Percentiles rank a stretch among this genome's conserved stretches.
These are phyloP conservation scores for Phymatocera aterrima DNA, from an alignment of 2,888 invertebrate genomes.

Conservation along the genomic window DNA sequence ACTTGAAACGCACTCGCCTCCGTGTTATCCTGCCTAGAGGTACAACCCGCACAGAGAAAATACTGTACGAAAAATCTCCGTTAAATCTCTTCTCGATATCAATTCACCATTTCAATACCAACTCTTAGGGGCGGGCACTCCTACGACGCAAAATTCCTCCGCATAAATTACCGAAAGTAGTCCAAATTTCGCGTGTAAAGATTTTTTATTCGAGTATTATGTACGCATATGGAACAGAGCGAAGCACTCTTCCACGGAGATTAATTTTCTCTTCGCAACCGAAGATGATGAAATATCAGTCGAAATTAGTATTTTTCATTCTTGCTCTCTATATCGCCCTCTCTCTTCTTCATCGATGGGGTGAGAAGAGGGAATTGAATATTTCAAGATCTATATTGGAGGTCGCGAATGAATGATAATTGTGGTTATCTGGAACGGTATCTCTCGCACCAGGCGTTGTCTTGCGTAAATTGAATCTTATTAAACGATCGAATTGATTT, in stretches of 20 bases:
- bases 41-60: not conserved
- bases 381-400: slow-evolving; percentile 7
- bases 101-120: too few relatives aligned
- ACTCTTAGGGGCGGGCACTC: too few relatives aligned
- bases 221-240: not conserved
- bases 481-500: slow-evolving; percentile 40
- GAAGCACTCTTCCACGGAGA: not conserved
- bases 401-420: slow-evolving; percentile 27
- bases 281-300: not conserved
- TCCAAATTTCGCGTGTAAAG: too few relatives aligned
- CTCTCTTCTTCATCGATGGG: not conserved
- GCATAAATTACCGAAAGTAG: too few relatives aligned
- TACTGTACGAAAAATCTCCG: not conserved
- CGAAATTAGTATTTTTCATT: not conserved
- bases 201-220: too few relatives aligned
- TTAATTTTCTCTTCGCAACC: not conserved
- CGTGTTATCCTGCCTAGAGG: too few relatives aligned
- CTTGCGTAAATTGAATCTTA: slow-evolving; percentile 40
- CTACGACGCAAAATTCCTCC: too few relatives aligned
- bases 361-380: slow-evolving; percentile 10
- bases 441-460: slow-evolving; percentile 10
- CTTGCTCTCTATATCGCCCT: too few relatives aligned
- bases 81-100: too few relatives aligned
- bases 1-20: not conserved
- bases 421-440: slow-evolving; percentile 34